Evolutionary conservation across 2,113 vertebrate species (phyloP).

Genomic region (Corapipo altera): DNA sequence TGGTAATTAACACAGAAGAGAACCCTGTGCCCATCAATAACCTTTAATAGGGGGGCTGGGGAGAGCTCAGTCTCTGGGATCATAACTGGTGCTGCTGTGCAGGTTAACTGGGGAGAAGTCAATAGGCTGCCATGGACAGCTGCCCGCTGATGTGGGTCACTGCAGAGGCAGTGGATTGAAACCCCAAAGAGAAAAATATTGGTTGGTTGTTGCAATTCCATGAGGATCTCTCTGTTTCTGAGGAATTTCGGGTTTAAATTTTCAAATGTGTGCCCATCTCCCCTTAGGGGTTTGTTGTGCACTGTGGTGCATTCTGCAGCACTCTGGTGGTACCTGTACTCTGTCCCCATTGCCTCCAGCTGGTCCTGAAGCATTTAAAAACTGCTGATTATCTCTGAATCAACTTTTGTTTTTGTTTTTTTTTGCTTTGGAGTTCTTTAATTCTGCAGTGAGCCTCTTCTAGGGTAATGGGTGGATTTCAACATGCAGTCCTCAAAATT

Average conservation of each 20-base stretch:
- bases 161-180: background rate
- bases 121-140: background rate
- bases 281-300: fast-evolving
- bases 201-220: background rate
- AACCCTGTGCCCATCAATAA: background rate
- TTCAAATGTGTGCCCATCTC: background rate
- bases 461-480: background rate
- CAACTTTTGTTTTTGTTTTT: background rate
- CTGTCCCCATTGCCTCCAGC: background rate
- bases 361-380: background rate
- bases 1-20: background rate
- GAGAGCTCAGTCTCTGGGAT: background rate
- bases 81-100: background rate
- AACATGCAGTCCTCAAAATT: fast-evolving
- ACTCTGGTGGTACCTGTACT: background rate
- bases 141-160: background rate
- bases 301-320: fast-evolving
- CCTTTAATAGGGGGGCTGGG: background rate
- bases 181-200: background rate
- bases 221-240: background rate
- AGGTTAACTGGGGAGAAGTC: background rate
- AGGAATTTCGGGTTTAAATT: background rate
- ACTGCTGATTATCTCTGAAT: background rate
- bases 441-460: background rate
- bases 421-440: fast-evolving